Evolutionary conservation across 2,888 invertebrate genomes (phyloP).

Genomic region (Lissocephala sabroskyi): DNA sequence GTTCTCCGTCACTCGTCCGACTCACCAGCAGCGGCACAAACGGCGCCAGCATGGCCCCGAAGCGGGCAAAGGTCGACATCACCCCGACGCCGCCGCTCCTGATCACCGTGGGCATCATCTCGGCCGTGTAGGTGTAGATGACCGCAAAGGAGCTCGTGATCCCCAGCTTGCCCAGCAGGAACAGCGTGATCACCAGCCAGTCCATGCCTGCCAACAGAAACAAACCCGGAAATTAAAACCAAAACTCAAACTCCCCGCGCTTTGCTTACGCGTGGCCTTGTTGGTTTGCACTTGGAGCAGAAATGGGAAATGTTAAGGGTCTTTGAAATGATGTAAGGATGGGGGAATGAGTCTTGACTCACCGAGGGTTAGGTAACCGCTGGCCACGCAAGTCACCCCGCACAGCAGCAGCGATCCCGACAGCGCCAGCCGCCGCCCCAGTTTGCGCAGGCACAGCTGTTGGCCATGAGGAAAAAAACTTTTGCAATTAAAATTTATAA

Average conservation of each 20-base stretch:
- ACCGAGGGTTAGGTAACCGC: slow-evolving; percentile 75
- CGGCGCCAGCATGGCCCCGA: slow-evolving; percentile 78
- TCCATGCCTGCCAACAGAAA: slow-evolving; percentile 71
- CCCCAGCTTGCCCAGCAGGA: slow-evolving; percentile 78
- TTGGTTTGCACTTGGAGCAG: slow-evolving; percentile 40
- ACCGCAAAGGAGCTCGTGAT: slow-evolving; percentile 78
- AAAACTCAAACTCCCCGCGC: background rate
- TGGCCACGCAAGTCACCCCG: slow-evolving; percentile 74
- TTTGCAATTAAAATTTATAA: too few species aligned
- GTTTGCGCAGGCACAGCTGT: slow-evolving; percentile 73
- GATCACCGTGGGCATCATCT: slow-evolving; percentile 69
- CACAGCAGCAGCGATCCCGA: slow-evolving; percentile 74
- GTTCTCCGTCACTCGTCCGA: too few species aligned
- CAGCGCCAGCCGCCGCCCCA: slow-evolving; percentile 75
- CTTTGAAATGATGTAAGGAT: too few species aligned
- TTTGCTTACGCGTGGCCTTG: slow-evolving; percentile 44
- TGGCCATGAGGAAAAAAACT: too few species aligned
- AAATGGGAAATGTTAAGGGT: slow-evolving; percentile 26
- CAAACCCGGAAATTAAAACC: too few species aligned
- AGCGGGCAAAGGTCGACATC: slow-evolving; percentile 76
- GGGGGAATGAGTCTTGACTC: too few species aligned
- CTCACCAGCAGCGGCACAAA: slow-evolving; percentile 76
- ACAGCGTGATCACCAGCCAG: slow-evolving; percentile 75
- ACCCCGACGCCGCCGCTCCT: slow-evolving; percentile 77
- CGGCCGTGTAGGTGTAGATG: slow-evolving; percentile 76